Evolutionary conservation across 2,797 vertebrate genomes (phyloP).

Genomic region (Macropodus opercularis): DNA sequence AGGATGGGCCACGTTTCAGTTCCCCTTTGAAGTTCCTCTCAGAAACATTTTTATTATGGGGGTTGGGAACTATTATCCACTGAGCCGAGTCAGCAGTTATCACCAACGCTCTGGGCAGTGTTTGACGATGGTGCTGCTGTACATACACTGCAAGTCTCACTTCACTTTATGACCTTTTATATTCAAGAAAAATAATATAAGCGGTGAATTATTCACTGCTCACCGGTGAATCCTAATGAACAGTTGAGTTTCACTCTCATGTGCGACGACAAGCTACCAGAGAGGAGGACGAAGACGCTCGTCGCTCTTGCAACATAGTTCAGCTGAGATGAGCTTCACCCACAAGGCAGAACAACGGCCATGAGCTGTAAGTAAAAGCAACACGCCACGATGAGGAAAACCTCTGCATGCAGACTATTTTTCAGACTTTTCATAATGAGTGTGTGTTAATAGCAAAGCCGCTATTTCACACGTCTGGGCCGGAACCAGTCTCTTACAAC

Average conservation of each 20-base stretch:
- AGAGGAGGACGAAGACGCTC: constrained; percentile 16
- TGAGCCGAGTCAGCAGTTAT: constrained; percentile 11
- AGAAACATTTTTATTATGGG: constrained; percentile 9
- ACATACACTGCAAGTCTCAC: background rate
- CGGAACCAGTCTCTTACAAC: background rate
- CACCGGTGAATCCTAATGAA: no score
- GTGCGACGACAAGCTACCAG: no score
- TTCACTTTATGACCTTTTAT: constrained; percentile 13
- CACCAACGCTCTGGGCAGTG: constrained; percentile 19
- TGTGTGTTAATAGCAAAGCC: background rate
- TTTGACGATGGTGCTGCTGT: constrained; percentile 1
- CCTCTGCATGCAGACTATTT: background rate
- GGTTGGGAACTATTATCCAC: background rate
- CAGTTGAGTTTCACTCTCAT: no score
- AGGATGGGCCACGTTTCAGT: background rate
- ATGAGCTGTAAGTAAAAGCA: constrained; percentile 22
- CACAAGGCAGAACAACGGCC: constrained; percentile 33
- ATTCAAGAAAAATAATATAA: constrained; percentile 13
- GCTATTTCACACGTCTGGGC: background rate
- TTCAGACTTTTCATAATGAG: background rate
- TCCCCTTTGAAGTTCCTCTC: constrained; percentile 20
- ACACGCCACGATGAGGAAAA: background rate
- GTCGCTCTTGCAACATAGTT: constrained; percentile 38
- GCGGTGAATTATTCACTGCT: constrained; percentile 18
- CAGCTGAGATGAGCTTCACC: constrained; percentile 4